Evolutionary conservation across 2,888 invertebrate genomes (phyloP).

Genomic region (Psylliodes chrysocephalus): DNA sequence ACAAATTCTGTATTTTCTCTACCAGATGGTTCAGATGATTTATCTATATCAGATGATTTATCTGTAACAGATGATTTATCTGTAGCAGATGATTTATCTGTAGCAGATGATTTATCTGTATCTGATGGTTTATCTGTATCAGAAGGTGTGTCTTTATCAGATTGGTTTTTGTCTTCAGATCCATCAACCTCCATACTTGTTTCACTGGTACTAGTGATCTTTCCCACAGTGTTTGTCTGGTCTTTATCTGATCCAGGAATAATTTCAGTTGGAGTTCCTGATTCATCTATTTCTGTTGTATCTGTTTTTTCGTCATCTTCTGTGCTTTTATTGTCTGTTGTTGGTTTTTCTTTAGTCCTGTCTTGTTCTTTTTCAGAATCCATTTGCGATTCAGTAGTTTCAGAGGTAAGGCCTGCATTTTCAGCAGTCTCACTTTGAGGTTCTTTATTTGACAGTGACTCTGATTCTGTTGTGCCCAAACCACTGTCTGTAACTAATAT

Average conservation of each 20-base stretch:
- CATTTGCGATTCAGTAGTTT: constrained; percentile 3
- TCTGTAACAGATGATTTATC: no score
- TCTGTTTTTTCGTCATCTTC: background rate
- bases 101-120: constrained; percentile 32
- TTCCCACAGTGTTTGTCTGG: background rate
- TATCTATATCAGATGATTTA: no score
- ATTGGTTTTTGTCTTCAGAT: constrained; percentile 52
- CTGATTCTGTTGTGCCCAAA: background rate
- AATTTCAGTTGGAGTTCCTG: background rate
- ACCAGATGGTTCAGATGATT: constrained; percentile 35
- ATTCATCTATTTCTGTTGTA: background rate
- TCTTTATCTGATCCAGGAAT: background rate
- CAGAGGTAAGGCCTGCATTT: background rate
- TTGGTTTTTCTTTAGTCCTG: background rate
- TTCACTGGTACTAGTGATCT: constrained; percentile 7
- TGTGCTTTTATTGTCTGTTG: background rate
- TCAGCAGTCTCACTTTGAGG: constrained; percentile 1
- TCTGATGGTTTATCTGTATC: constrained; percentile 36
- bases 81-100: constrained; percentile 10
- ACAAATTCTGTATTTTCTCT: constrained; percentile 52
- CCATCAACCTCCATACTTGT: constrained; percentile 30
- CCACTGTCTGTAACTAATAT: background rate
- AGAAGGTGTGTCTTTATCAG: constrained; percentile 22
- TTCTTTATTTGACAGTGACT: background rate
- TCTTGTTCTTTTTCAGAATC: constrained; percentile 11